Percentiles rank a stretch among this genome's conserved stretches.
Evolutionary conservation across 2,113 vertebrate genomes (phyloP).

Genomic region (Mustela nigripes): DNA sequence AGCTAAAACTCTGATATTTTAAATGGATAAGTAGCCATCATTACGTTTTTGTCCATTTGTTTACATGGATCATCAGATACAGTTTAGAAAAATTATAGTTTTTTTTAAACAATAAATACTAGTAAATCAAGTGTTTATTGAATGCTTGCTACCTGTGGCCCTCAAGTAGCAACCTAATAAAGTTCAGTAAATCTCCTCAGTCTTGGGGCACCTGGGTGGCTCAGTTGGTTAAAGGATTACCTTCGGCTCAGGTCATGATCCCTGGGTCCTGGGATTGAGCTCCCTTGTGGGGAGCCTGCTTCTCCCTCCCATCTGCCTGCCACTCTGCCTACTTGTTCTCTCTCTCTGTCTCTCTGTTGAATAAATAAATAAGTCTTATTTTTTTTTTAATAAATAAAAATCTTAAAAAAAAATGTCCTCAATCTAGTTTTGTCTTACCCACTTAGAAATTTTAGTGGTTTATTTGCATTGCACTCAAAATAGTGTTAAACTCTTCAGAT

Average conservation of each 20-base stretch:
- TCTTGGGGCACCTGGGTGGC: not conserved
- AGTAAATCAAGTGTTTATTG: slow-evolving; percentile 43
- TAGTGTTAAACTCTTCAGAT: not conserved
- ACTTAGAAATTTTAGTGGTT: slow-evolving; percentile 33
- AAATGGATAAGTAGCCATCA: not conserved
- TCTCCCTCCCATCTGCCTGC: too few species aligned
- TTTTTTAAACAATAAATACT: not conserved
- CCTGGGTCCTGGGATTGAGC: too few species aligned
- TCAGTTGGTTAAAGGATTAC: too few species aligned
- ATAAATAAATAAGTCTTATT: too few species aligned
- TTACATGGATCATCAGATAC: not conserved
- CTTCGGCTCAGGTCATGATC: too few species aligned
- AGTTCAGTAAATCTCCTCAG: not conserved
- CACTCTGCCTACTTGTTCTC: too few species aligned
- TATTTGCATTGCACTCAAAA: not conserved
- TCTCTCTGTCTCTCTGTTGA: too few species aligned
- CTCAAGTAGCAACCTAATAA: not conserved
- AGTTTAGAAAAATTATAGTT: slow-evolving; percentile 12
- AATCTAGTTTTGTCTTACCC: slow-evolving; percentile 15
- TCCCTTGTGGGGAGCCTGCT: too few species aligned
- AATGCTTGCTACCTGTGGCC: not conserved
- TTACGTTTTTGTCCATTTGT: not conserved
- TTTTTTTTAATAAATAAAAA: too few species aligned
- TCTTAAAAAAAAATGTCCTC: not conserved
- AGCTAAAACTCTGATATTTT: not conserved